Percentiles rank a stretch among this genome's conserved stretches.
Conservation (phyloP, 1,140 invertebrate genomes). For the Platorchestia sp. region DNA sequence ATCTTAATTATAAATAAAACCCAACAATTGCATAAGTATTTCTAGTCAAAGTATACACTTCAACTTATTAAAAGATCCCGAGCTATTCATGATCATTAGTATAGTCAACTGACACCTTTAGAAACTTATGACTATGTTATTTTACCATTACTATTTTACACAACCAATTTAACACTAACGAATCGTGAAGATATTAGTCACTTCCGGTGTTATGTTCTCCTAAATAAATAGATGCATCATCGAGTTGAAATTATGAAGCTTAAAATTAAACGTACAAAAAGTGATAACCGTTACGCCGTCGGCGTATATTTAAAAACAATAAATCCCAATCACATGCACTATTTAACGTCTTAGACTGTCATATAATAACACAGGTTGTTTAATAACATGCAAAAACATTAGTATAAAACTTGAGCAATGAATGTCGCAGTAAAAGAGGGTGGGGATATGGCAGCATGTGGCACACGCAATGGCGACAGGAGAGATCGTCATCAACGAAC, state of each 20-base stretch:
- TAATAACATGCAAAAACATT: neutral
- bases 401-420: neutral
- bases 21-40: too few relatives aligned
- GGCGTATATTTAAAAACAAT: neutral
- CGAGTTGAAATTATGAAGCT: neutral
- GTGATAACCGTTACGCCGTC: neutral
- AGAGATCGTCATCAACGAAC: slow-evolving; percentile 21
- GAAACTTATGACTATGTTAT: too few relatives aligned
- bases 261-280: neutral
- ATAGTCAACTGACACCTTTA: too few relatives aligned
- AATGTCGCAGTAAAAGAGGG: slow-evolving; percentile 36
- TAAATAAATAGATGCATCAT: neutral
- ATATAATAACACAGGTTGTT: neutral
- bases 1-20: too few relatives aligned
- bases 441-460: slow-evolving; percentile 49
- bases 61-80: too few relatives aligned
- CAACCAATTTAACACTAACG: neutral
- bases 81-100: too few relatives aligned
- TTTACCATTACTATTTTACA: too few relatives aligned
- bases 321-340: neutral
- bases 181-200: neutral
- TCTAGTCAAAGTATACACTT: too few relatives aligned
- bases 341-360: neutral
- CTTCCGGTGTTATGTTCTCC: neutral
- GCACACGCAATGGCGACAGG: slow-evolving; percentile 52